These are phyloP conservation scores for Vireo griseus DNA, from an alignment of 2,797 vertebrate species.

Conservation along the genomic window DNA sequence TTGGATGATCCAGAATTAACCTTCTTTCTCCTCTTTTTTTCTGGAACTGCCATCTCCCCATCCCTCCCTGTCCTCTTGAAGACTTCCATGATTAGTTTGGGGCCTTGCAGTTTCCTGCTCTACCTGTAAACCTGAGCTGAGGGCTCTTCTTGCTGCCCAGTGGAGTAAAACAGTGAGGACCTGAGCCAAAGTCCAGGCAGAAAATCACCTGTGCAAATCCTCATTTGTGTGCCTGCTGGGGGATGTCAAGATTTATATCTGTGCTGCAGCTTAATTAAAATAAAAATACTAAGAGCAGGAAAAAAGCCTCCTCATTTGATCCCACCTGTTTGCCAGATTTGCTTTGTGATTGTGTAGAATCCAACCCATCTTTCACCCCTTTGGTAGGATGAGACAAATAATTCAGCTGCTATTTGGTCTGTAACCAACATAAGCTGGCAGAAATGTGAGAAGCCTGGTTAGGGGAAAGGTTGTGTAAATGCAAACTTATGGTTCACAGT, in stretches of 20 bases:
- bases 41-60: neutral
- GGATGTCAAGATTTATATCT: neutral
- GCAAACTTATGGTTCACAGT: neutral
- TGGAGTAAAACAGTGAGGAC: fast-evolving
- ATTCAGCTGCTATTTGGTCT: neutral
- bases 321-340: neutral
- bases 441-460: neutral
- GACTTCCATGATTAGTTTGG: neutral
- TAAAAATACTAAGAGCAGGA: neutral
- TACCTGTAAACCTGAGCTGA: neutral
- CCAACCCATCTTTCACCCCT: neutral
- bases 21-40: neutral
- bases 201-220: neutral
- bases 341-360: neutral
- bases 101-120: neutral
- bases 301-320: neutral
- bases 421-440: neutral
- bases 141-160: neutral
- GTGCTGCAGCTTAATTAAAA: neutral
- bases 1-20: neutral
- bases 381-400: neutral
- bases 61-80: neutral
- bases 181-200: neutral
- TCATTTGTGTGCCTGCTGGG: neutral
- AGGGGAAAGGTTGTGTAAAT: neutral